A percentile compares a stretch with the other conserved stretches of the same genome.
These are phyloP conservation scores for Geococcyx californianus DNA, from an alignment of 2,113 vertebrate species.

Conservation along the genomic window DNA sequence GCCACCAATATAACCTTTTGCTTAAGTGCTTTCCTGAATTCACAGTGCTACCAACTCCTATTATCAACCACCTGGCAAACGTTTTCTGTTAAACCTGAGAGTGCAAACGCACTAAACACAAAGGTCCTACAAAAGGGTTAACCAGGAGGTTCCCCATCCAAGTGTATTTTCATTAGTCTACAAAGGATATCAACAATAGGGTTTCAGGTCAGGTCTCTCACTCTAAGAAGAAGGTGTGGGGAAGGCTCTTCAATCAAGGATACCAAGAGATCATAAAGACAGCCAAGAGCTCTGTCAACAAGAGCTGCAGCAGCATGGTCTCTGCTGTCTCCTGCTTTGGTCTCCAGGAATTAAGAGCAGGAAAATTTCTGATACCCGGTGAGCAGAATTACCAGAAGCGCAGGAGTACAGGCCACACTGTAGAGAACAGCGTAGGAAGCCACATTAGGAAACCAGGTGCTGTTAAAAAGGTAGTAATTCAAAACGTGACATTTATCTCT, in stretches of 20 bases:
- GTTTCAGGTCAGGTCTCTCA: not conserved
- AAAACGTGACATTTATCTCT: not conserved
- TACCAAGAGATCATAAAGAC: not conserved
- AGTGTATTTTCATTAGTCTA: not conserved
- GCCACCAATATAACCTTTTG: conserved; percentile 9
- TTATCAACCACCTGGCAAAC: not conserved
- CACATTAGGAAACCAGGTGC: not conserved
- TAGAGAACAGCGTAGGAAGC: not conserved
- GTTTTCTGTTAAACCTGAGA: not conserved
- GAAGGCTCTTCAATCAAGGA: not conserved
- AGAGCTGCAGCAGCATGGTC: not conserved
- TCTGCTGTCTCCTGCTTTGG: not conserved
- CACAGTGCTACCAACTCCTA: not conserved
- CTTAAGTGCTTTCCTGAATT: not conserved
- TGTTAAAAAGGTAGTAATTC: not conserved
- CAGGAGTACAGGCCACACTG: not conserved
- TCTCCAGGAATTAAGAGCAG: not conserved
- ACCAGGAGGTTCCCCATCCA: not conserved
- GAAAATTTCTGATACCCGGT: not conserved
- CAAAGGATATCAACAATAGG: not conserved
- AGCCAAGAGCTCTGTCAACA: not conserved
- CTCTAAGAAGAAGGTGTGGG: not conserved
- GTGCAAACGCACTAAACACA: not conserved
- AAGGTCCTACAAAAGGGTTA: not conserved
- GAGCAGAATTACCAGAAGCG: not conserved